Evolutionary conservation across 2,797 vertebrate species (phyloP).

Genomic region (Bryconaethiops microstoma): DNA sequence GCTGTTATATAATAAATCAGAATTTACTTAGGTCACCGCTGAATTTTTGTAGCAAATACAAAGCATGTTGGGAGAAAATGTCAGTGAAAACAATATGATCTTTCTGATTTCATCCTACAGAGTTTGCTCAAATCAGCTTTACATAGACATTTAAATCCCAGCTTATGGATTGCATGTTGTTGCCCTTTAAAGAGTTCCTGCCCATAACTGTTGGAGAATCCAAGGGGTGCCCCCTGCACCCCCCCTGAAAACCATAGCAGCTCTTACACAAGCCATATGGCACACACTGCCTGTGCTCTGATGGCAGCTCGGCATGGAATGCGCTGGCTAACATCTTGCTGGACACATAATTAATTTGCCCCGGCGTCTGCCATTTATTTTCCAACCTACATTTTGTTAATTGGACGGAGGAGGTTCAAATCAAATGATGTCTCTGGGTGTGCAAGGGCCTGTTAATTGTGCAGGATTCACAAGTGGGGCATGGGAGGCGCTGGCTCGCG

Average conservation of each 20-base stretch:
- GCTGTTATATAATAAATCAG: constrained; percentile 57
- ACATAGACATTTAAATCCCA: not conserved
- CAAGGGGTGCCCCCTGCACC: constrained; percentile 59
- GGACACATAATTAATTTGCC: constrained; percentile 85
- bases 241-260: constrained; percentile 58
- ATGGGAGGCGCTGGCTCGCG: constrained; percentile 52
- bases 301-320: constrained; percentile 70
- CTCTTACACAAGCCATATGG: constrained; percentile 79
- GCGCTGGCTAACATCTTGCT: constrained; percentile 79
- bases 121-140: not conserved
- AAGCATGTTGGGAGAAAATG: constrained; percentile 13
- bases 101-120: not conserved
- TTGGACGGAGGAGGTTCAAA: constrained; percentile 80
- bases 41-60: not conserved
- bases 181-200: constrained; percentile 21
- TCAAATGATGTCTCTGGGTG: constrained; percentile 74
- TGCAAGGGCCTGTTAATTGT: constrained; percentile 73
- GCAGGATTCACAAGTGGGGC: constrained; percentile 61
- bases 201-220: constrained; percentile 61
- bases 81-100: not conserved
- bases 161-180: not conserved
- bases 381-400: constrained; percentile 84
- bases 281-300: constrained; percentile 65
- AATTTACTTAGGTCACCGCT: not conserved
- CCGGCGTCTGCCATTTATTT: constrained; percentile 83